A percentile compares a stretch with the other conserved stretches of the same genome.
phyloP scores from a whole-genome alignment of 2,797 vertebrate genomes.

The Sandelia bainsii region DNA sequence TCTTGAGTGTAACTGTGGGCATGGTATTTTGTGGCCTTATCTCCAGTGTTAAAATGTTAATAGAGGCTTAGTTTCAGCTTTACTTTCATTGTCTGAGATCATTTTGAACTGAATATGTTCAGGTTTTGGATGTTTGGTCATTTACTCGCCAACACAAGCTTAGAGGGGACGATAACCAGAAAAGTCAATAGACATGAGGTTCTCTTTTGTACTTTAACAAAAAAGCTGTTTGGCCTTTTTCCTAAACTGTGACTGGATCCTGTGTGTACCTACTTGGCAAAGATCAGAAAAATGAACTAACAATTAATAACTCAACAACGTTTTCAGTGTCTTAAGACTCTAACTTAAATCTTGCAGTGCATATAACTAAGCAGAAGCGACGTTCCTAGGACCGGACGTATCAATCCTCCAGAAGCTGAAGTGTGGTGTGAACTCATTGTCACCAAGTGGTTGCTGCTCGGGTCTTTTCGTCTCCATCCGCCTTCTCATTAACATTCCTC shows the following conservation, averaged over 20 bases:
- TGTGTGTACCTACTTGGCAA: not conserved
- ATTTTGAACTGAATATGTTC: no score
- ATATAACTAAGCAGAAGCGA: not conserved
- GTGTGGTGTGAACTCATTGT: not conserved
- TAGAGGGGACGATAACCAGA: no score
- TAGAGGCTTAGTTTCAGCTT: no score
- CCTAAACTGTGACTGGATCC: no score
- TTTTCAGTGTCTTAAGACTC: not conserved
- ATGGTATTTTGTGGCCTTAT: not conserved
- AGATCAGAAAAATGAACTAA: not conserved
- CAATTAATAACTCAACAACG: not conserved
- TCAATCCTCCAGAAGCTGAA: not conserved
- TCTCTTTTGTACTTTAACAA: no score
- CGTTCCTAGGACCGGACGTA: not conserved
- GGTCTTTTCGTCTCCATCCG: constrained; percentile 70
- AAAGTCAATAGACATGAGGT: no score
- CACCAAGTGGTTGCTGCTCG: constrained; percentile 51
- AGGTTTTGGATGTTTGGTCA: no score
- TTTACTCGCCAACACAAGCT: no score
- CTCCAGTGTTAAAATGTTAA: not conserved
- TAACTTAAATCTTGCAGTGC: not conserved
- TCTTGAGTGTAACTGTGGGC: not conserved
- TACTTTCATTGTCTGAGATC: no score
- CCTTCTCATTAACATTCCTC: constrained; percentile 78
- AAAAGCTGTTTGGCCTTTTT: no score